phyloP scores from a whole-genome alignment of 2,797 vertebrate genomes.

The Lithobates sylvaticus region DNA sequence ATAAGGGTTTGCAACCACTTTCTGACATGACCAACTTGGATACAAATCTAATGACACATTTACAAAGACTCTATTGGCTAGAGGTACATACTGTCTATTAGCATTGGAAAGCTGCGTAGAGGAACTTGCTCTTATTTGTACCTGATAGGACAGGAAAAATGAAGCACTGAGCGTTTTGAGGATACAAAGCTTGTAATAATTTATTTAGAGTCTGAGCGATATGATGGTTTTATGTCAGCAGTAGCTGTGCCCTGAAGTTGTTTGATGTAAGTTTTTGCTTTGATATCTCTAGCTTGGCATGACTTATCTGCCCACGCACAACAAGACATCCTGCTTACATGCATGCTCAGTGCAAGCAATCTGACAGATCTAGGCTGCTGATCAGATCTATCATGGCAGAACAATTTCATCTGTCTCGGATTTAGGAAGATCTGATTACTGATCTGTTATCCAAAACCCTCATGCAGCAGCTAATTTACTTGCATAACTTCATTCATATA shows the following conservation, averaged over 20 bases:
- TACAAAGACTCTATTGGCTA: too few species aligned
- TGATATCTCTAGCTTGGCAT: slow-evolving; percentile 11
- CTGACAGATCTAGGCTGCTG: slow-evolving; percentile 4
- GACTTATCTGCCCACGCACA: slow-evolving; percentile 3
- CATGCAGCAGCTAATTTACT: neutral
- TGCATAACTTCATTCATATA: neutral
- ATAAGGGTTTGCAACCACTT: too few species aligned
- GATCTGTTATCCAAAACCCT: neutral
- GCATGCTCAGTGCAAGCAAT: slow-evolving; percentile 17
- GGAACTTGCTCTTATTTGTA: neutral
- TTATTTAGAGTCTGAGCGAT: neutral
- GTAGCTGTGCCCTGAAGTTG: neutral
- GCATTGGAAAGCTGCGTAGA: neutral
- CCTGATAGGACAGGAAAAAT: neutral
- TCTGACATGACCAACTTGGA: too few species aligned
- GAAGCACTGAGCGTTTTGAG: neutral
- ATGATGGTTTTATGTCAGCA: slow-evolving; percentile 5
- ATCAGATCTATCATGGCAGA: slow-evolving; percentile 14
- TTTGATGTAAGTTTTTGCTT: neutral
- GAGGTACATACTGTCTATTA: neutral
- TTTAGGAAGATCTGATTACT: slow-evolving; percentile 7
- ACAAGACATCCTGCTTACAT: slow-evolving; percentile 16
- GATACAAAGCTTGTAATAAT: neutral
- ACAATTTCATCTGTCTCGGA: neutral
- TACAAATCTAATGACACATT: too few species aligned